Conservation (phyloP, 2,888 invertebrate species). For the Gisinianus flammeolus region DNA sequence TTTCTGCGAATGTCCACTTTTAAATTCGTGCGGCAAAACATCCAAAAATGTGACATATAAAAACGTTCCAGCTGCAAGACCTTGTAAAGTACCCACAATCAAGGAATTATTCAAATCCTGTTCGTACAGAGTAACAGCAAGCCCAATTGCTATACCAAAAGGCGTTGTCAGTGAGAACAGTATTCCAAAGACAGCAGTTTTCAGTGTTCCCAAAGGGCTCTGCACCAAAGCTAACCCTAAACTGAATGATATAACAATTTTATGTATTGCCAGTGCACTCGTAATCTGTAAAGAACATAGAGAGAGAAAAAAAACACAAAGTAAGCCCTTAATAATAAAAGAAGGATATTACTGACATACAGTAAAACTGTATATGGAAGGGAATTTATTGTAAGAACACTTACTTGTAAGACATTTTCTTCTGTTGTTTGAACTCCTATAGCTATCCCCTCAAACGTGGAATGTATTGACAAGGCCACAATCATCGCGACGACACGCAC, state of each 20-base stretch:
- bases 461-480: constrained; percentile 53
- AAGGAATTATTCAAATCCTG: constrained; percentile 47
- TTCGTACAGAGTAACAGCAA: constrained; percentile 50
- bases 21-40: constrained; percentile 56
- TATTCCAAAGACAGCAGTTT: constrained; percentile 45
- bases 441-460: constrained; percentile 57
- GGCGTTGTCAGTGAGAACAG: constrained; percentile 52
- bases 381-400: background rate
- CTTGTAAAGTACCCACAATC: constrained; percentile 53
- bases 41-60: constrained; percentile 57
- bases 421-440: constrained; percentile 56
- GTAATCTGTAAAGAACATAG: constrained; percentile 54
- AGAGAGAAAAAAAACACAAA: too few relatives aligned
- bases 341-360: background rate
- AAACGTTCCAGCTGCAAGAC: constrained; percentile 57
- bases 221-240: constrained; percentile 54
- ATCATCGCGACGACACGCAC: constrained; percentile 55
- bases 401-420: constrained; percentile 55
- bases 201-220: constrained; percentile 46
- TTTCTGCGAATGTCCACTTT: constrained; percentile 41
- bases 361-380: background rate
- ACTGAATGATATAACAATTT: constrained; percentile 56
- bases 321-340: too few relatives aligned
- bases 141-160: constrained; percentile 54
- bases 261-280: constrained; percentile 56